Evolutionary conservation across 2,888 invertebrate genomes (phyloP), one percentile per base, ranked within the genome.

Genomic region (Griposia aprilina): DNA sequence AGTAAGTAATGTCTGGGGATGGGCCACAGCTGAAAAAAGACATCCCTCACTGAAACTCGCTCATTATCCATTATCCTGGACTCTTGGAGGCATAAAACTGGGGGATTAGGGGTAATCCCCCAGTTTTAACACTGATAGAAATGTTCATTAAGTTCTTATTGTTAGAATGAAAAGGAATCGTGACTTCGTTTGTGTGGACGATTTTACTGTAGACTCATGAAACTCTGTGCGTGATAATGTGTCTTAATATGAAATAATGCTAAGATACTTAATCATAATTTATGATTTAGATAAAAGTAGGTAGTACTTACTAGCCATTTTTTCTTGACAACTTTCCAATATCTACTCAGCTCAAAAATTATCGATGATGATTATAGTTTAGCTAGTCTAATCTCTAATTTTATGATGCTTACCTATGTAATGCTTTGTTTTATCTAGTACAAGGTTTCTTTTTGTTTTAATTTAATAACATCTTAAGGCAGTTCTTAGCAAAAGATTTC

Each of bases 1-100:
- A 74, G 71, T 67, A 88, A 81, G 87, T 85, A 80, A 85, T 78
- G 78, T 83, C 71, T 70, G 60, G 75, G 86, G 83, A 76, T 74
- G 71, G 79, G 88, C 50, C 85, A 41, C 81, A 80, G 87, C 84
- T 86, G 85, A 66, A 79, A 71, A 72, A 78, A 83, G 68, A 67
- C 81, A 86, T 86, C 74, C 59, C 57, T 85, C 84, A 85, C 75
- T 65, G 80, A 62, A 85, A 65, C 83, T 76, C 76, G 41, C 83
- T 85, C 86, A 82, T 85, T 84, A 82, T 79, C 82, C 75, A 76
- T 85, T 85, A 81, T 72, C 69, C 69, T 67, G 78, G 73, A 83
- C 71, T 72, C 52, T 62, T 63, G 82, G 73, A 83, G 71, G 77
- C 78, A 83, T 85, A 80, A 81, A 86, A 82, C 79, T 68, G 74